These are phyloP conservation scores for Symphodus melops DNA, from an alignment of 2,113 vertebrate species.

Conservation along the genomic window DNA sequence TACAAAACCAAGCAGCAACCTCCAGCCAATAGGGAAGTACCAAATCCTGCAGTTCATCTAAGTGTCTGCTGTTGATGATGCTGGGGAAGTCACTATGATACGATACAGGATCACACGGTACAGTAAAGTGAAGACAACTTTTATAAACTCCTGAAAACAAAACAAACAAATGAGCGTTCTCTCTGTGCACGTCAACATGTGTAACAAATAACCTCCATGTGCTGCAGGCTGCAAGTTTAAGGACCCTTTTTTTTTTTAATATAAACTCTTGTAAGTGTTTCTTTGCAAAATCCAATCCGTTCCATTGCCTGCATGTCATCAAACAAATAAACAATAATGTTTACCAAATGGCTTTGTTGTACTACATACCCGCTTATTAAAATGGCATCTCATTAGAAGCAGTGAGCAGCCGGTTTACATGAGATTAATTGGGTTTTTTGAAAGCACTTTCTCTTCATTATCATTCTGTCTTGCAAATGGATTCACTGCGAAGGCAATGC, in stretches of 20 bases:
- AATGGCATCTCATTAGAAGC: constrained; percentile 81
- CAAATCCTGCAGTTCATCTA: too few species aligned
- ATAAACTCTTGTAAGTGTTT: constrained; percentile 48
- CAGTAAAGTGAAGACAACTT: constrained; percentile 10
- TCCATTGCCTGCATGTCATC: constrained; percentile 67
- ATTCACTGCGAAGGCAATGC: constrained; percentile 76
- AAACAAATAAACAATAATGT: constrained; percentile 82
- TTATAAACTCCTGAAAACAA: constrained; percentile 11
- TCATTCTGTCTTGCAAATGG: constrained; percentile 80
- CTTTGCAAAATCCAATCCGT: constrained; percentile 55
- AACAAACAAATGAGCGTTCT: neutral
- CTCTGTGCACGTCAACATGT: neutral
- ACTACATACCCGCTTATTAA: constrained; percentile 81
- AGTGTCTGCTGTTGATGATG: too few species aligned
- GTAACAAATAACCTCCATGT: neutral
- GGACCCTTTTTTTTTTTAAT: constrained; percentile 12
- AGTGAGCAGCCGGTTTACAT: constrained; percentile 78
- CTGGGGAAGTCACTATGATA: too few species aligned
- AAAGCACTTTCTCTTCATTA: constrained; percentile 83
- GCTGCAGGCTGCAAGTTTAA: constrained; percentile 8
- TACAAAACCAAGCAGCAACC: too few species aligned
- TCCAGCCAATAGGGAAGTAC: too few species aligned
- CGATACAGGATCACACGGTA: too few species aligned
- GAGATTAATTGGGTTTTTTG: constrained; percentile 82
- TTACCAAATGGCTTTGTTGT: constrained; percentile 82